Base-by-base conservation (phyloP, 1,140 invertebrate species). In the Paraescarpia echinospica region DNA sequence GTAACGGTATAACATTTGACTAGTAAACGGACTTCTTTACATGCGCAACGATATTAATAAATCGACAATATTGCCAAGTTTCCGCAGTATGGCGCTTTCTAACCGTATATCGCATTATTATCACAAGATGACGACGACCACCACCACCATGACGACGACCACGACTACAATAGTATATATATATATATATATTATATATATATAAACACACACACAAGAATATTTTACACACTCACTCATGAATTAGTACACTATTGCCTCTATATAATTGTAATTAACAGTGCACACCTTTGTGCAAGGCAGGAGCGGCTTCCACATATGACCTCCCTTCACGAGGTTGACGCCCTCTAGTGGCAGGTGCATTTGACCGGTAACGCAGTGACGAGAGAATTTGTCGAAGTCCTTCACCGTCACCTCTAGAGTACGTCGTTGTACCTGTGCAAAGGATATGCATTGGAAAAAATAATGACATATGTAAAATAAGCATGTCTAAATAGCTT, bases 301-400 rank as follows among this genome's bases (percentile, higher is more conserved):
- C 34, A 94, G 93, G 5, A 97, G 94, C 0, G 96, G 95, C 93
- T 96, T 96, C 96, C 96, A 96, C 94, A 96, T 95, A 92, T 96
- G 96, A 34, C 95, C 94, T 41, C 96, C 96, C 93, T 96, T 96
- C 48, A 96, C 94, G 9, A 96, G 94, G 92, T 96, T 95, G 89
- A 95, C 93, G n/a, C 93, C 93, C 48, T 93, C 93, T 6, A 96
- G 94, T 1, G 95, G 95, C 90, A 96, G 93, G 89, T 95, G 94
- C 4, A 96, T 94, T 93, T 95, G 94, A 1, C 95, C 95, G 35
- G 96, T 95, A 92, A 95, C 94, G 94, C 95, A 95, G 92, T 96
- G 95, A 1, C 95, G 94, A 33, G 95, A 96, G 93, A 94, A 96
- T 92, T 95, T 96, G 93, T 96, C 95, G 93, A 96, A 96, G 94